phyloP scores from a whole-genome alignment of 2,888 invertebrate species.

The Trichogramma dendrolimi region DNA sequence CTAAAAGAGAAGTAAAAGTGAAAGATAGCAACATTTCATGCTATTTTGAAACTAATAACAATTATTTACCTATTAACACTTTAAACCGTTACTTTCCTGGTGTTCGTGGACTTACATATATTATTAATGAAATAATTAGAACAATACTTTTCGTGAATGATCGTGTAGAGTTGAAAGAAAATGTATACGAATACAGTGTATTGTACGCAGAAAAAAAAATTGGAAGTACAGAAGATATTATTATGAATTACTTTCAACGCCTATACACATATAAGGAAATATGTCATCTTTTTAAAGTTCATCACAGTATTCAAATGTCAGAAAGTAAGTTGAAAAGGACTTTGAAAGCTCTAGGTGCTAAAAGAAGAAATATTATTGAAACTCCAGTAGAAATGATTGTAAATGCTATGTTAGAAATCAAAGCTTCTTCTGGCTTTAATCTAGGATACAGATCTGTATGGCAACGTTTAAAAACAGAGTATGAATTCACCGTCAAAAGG shows the following conservation, averaged over 20 bases:
- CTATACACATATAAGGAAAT: no score
- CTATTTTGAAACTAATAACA: not conserved
- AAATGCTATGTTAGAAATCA: not conserved
- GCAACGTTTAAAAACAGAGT: not conserved
- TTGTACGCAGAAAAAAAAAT: no score
- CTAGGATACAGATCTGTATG: conserved; percentile 3
- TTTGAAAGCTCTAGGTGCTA: not conserved
- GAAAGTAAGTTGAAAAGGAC: no score
- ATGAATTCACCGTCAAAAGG: not conserved
- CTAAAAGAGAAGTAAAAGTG: no score
- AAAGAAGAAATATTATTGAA: conserved; percentile 3
- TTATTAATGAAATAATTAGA: not conserved
- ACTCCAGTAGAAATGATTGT: not conserved
- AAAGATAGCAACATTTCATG: no score
- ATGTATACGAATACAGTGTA: no score
- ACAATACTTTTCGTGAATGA: no score
- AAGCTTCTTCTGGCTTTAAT: not conserved
- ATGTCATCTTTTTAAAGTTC: no score
- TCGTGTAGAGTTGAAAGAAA: no score
- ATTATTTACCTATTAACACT: not conserved
- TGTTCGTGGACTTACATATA: not conserved
- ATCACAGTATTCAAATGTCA: no score
- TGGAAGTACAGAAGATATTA: no score
- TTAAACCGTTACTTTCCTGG: conserved; percentile 1
- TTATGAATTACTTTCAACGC: no score